Evolutionary conservation across 2,797 vertebrate species (phyloP).

Genomic region (Okamejei kenojei): DNA sequence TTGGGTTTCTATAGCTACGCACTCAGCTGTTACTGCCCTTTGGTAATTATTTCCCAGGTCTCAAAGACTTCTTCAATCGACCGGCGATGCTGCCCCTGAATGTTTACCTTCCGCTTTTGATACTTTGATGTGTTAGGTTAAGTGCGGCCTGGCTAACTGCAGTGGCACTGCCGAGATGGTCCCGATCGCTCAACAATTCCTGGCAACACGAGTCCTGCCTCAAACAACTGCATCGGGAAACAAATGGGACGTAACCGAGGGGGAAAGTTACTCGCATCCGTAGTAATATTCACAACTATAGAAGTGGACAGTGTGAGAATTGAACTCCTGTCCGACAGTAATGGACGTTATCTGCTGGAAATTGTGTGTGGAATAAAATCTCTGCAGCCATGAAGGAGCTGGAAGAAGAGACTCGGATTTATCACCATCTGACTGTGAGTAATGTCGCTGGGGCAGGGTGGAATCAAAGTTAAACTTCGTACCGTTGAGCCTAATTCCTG

Average conservation of each 20-base stretch:
- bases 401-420: slow-evolving; percentile 41
- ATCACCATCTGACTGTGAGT: slow-evolving; percentile 49
- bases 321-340: not conserved
- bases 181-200: not conserved
- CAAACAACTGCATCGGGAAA: not conserved
- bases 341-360: not conserved
- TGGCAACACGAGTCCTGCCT: not conserved
- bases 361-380: not conserved
- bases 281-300: not conserved
- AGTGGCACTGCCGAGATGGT: not conserved
- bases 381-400: slow-evolving; percentile 45
- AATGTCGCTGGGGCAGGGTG: not conserved
- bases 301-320: not conserved
- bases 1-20: not conserved
- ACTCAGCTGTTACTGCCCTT: not conserved
- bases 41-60: not conserved
- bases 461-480: not conserved
- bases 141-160: not conserved
- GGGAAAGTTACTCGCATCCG: not conserved
- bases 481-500: not conserved
- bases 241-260: not conserved
- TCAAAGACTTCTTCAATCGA: not conserved
- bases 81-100: not conserved
- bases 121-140: not conserved
- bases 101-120: not conserved